Base-by-base conservation (phyloP, 2,113 vertebrate genomes). In the Cathartes aura region DNA sequence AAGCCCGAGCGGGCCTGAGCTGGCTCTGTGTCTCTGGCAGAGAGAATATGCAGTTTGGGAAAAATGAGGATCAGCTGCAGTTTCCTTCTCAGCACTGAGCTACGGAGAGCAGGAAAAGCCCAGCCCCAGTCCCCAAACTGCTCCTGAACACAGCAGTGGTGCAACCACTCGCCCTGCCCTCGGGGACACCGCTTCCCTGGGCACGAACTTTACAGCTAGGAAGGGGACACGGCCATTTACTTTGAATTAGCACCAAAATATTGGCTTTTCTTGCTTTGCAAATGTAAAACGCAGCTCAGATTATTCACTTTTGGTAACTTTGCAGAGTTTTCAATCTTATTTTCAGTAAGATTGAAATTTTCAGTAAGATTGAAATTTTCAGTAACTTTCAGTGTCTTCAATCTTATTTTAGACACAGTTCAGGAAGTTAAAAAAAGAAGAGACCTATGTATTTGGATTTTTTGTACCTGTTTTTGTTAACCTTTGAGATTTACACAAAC, bases 101-200 rank as follows among this genome's bases (percentile, higher is more conserved):
- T n/a, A 75, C 8, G 17, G 27, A 60, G 43, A 88, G 66, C 21
- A 76, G 58, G 34, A 79, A 79, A 90, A 81, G 12, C 10, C 29
- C 50, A 89, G 30, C 11, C 70, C 13, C 73, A 36, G 43, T 21
- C 24, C n/a, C 20, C 56, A 85, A 8, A 72, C 24, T 66, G 66
- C 42, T 82, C 9, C 29, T 18, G 64, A 84, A 40, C 2, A n/a
- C n/a, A 79, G 75, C 45, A 95, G 56, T 52, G 67, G 42, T 4
- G 23, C 45, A 85, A 27, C 8, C 21, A 12, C 38, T 55, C 0
- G 0, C 18, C 24, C 56, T 80, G 36, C 16, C 47, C 53, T 59
- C 0, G 0, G 27, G n/a, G 9, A 59, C 1, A 5, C 14, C 1
- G 3, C 70, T 56, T 87, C 24, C 29, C 43, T 78, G 60, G 38